A percentile compares a stretch with the other conserved stretches of the same genome.
Evolutionary conservation across 2,888 invertebrate species (phyloP).

Genomic region (Portevinia maculata): DNA sequence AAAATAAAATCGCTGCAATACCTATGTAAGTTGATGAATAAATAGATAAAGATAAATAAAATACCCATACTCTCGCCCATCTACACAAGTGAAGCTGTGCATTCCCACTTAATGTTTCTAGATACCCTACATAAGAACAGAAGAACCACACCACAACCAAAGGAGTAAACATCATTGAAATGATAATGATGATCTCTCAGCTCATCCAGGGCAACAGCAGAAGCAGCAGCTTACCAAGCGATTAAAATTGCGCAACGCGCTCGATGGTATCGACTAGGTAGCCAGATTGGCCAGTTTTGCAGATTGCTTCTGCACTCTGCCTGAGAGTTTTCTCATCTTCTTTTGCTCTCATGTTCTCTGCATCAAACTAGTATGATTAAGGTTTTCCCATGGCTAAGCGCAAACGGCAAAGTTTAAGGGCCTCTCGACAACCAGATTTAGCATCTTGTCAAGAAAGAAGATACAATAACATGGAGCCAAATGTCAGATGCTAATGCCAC

Average conservation of each 20-base stretch:
- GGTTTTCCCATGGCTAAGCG: constrained; percentile 48
- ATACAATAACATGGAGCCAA: constrained; percentile 1
- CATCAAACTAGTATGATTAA: neutral
- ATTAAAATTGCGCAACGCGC: constrained; percentile 58
- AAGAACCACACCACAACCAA: too few species aligned
- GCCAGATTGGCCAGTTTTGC: constrained; percentile 61
- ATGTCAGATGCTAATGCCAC: constrained; percentile 38
- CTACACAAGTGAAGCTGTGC: too few species aligned
- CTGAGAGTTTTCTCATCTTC: constrained; percentile 8
- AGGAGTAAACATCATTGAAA: constrained; percentile 38
- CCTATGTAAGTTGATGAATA: too few species aligned
- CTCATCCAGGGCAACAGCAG: constrained; percentile 42
- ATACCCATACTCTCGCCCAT: too few species aligned
- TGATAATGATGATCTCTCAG: constrained; percentile 51
- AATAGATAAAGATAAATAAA: too few species aligned
- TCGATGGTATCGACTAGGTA: constrained; percentile 49
- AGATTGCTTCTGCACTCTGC: constrained; percentile 28
- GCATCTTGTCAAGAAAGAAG: constrained; percentile 8
- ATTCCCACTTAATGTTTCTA: neutral
- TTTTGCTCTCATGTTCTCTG: neutral
- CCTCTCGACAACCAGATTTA: constrained; percentile 25
- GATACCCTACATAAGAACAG: neutral
- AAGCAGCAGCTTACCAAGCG: constrained; percentile 44
- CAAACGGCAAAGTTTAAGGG: constrained; percentile 48
- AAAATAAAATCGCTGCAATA: too few species aligned